Base-by-base conservation (phyloP, 2,113 vertebrate genomes). In the Ictalurus punctatus region DNA sequence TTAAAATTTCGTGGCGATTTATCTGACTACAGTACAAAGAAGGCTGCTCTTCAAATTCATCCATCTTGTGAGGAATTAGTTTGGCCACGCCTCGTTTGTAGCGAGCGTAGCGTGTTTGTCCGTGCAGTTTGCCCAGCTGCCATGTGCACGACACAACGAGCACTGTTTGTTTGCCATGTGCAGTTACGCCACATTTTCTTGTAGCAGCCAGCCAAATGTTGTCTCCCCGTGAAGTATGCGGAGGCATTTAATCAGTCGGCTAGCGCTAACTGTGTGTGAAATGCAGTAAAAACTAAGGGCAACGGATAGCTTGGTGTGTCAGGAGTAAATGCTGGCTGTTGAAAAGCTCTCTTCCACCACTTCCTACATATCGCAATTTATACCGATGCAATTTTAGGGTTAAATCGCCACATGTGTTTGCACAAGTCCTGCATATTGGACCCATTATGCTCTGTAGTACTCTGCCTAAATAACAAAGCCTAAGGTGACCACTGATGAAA, bases 281-380 rank as follows among this genome's bases (percentile, higher is more conserved):
- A 54, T 48, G 14, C 27, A 80, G 13, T 54, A 21, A 17, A 54
- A 80, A 82, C 54, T 58, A 59, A 12, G 8, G n/a, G 23, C 54
- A 82, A 21, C 54, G 23, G 30, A 83, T 0, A 37, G 56, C 56
- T 83, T 83, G 80, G 80, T 59, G 80, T 83, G 80, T 83, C 80
- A 61, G 56, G 56, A 37, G 56, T 59, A 59, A 23, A 30, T 23
- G 23, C n/a, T 82, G 10, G 30, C 80, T 82, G 16, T 58, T 81
- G n/a, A 34, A 17, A 81, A 58, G 54, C 56, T 37, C 80, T 83
- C 23, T 37, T 83, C 30, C 34, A 59, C 10, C 16, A 19, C 16
- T 59, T 59, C 14, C 17, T 54, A 30, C 25, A 54, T 30, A 80
- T 54, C 14, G 27, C 27, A 81, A 34, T 40, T 23, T 58, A 48